A percentile compares a stretch with the other conserved stretches of the same genome.
phyloP scores from a whole-genome alignment of 2,888 invertebrate species.

The Autographa pulchrina region DNA sequence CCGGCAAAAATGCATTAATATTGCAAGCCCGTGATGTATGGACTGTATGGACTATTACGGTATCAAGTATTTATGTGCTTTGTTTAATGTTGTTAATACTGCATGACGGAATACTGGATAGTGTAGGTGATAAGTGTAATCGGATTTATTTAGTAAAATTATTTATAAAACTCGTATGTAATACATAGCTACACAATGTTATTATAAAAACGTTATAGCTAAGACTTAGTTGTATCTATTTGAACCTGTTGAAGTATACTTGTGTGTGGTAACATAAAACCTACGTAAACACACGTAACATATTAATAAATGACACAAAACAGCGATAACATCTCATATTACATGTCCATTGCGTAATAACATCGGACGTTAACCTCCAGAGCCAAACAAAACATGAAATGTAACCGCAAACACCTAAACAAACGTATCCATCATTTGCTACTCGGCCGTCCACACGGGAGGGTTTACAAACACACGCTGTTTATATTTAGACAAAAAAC shows the following conservation, averaged over 20 bases:
- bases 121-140: too few relatives aligned
- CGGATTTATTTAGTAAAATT: too few relatives aligned
- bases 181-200: too few relatives aligned
- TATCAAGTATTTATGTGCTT: conserved; percentile 35
- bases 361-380: conserved; percentile 5
- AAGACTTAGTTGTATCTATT: too few relatives aligned
- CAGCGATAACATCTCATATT: neutral
- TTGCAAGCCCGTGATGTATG: conserved; percentile 50
- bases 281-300: neutral
- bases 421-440: conserved; percentile 13
- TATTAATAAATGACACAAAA: conserved; percentile 6
- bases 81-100: conserved; percentile 18
- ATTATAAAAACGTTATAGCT: too few relatives aligned
- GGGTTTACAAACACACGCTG: conserved; percentile 42
- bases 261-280: neutral
- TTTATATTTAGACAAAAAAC: conserved; percentile 50
- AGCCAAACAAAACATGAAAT: conserved; percentile 25
- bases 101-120: conserved; percentile 8
- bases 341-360: conserved; percentile 12
- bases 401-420: conserved; percentile 21
- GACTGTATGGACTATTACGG: conserved; percentile 41
- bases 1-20: conserved; percentile 60
- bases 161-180: too few relatives aligned
- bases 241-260: too few relatives aligned
- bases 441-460: conserved; percentile 27